A percentile compares a stretch with the other conserved stretches of the same genome.
Evolutionary conservation across 2,113 vertebrate species (phyloP).

Genomic region (Seriola quinqueradiata): DNA sequence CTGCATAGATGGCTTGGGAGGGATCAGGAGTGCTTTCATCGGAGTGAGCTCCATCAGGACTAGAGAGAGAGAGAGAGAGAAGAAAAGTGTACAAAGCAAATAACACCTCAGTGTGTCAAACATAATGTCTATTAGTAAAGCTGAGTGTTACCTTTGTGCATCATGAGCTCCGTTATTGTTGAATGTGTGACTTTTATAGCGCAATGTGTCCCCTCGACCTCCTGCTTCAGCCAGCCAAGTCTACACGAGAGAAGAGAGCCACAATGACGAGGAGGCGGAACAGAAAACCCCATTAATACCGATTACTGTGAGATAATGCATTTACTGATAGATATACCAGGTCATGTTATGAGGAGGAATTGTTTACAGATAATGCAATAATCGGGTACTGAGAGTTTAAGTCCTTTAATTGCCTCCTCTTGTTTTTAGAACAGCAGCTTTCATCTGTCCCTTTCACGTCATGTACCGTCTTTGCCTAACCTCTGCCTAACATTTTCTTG

Average conservation of each 20-base stretch:
- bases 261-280: not conserved
- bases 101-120: conserved; percentile 4
- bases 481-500: too few relatives aligned
- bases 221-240: conserved; percentile 90
- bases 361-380: not conserved
- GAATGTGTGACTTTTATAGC: conserved; percentile 82
- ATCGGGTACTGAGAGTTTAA: not conserved
- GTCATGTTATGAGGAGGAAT: not conserved
- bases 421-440: not conserved
- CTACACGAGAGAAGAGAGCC: conserved; percentile 66
- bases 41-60: conserved; percentile 85
- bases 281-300: not conserved
- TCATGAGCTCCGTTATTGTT: conserved; percentile 87
- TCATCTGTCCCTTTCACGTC: not conserved
- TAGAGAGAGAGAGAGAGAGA: conserved; percentile 49
- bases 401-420: not conserved
- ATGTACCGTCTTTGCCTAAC: not conserved
- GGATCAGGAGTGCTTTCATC: conserved; percentile 87
- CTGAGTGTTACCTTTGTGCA: conserved; percentile 82
- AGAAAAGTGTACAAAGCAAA: not conserved
- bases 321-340: not conserved
- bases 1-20: conserved; percentile 88
- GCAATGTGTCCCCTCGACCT: conserved; percentile 84
- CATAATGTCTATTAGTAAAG: not conserved
- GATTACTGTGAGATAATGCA: not conserved